phyloP scores from a whole-genome alignment of 2,113 vertebrate species.

The Ondatra zibethicus region DNA sequence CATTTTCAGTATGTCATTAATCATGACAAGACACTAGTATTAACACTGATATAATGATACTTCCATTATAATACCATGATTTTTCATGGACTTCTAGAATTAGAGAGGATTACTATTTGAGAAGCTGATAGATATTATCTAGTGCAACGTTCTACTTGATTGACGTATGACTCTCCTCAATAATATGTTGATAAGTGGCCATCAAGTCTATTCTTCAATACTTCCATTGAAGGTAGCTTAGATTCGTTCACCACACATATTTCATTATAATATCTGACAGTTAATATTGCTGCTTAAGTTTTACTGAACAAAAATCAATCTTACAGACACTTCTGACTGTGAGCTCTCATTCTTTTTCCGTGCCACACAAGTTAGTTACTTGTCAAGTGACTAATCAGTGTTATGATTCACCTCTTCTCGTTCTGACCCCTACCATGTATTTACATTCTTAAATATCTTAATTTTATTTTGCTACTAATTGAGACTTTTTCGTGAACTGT shows the following conservation, averaged over 20 bases:
- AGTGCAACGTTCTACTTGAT: not conserved
- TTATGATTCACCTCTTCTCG: not conserved
- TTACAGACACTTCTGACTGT: not conserved
- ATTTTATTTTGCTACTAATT: not conserved
- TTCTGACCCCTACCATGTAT: not conserved
- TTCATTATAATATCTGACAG: not conserved
- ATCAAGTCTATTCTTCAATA: constrained; percentile 34
- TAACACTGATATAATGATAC: constrained; percentile 80
- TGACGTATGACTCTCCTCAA: not conserved
- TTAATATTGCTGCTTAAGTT: not conserved
- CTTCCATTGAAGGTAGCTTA: not conserved
- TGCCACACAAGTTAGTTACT: not conserved
- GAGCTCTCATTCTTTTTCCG: not conserved
- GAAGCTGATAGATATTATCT: not conserved
- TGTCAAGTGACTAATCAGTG: not conserved
- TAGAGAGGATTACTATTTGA: not conserved
- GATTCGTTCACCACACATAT: not conserved
- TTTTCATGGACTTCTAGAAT: not conserved
- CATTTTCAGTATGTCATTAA: constrained; percentile 83
- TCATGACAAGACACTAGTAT: constrained; percentile 80
- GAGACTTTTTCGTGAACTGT: not conserved
- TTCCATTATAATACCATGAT: constrained; percentile 37
- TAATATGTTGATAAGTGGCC: not conserved
- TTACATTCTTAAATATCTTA: not conserved
- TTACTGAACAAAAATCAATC: not conserved